Evolutionary conservation across 1,140 invertebrate species (phyloP).

Genomic region (Bombus fervidus): DNA sequence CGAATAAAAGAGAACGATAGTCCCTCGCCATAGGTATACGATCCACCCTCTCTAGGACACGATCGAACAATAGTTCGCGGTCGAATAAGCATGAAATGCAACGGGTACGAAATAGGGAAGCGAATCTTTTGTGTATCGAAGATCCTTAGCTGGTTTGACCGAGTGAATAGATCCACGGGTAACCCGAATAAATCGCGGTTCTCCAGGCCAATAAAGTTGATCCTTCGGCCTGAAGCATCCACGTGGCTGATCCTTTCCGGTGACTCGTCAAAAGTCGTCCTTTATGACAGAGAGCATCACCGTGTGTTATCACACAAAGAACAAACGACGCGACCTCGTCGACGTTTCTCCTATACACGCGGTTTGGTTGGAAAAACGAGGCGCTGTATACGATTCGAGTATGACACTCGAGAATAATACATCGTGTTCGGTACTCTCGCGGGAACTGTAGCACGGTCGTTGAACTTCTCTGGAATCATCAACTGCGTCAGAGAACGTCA

Average conservation of each 20-base stretch:
- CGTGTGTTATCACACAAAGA: conserved; percentile 54
- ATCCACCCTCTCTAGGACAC: conserved; percentile 2
- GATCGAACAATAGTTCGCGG: conserved; percentile 61
- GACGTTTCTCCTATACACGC: conserved; percentile 22
- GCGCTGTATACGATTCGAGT: neutral
- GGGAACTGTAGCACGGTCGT: neutral
- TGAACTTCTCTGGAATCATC: conserved; percentile 4
- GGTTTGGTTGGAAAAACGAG: conserved; percentile 34
- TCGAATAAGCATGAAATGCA: conserved; percentile 59
- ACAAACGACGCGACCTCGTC: conserved; percentile 19
- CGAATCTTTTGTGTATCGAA: conserved; percentile 66
- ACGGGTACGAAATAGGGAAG: conserved; percentile 59
- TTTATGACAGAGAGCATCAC: conserved; percentile 33
- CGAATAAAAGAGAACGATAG: conserved; percentile 41
- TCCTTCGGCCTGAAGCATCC: conserved; percentile 42
- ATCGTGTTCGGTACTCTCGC: neutral
- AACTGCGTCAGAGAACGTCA: neutral
- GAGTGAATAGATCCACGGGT: conserved; percentile 52
- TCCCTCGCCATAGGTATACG: conserved; percentile 16
- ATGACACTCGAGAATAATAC: conserved; percentile 17
- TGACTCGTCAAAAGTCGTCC: conserved; percentile 55
- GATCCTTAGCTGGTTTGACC: conserved; percentile 47
- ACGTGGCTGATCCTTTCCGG: conserved; percentile 41
- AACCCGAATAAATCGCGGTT: conserved; percentile 67
- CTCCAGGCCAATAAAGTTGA: conserved; percentile 57